Evolutionary conservation across 2,113 vertebrate genomes (phyloP), one percentile per base, ranked within the genome.

Genomic region (Trinectes maculatus): DNA sequence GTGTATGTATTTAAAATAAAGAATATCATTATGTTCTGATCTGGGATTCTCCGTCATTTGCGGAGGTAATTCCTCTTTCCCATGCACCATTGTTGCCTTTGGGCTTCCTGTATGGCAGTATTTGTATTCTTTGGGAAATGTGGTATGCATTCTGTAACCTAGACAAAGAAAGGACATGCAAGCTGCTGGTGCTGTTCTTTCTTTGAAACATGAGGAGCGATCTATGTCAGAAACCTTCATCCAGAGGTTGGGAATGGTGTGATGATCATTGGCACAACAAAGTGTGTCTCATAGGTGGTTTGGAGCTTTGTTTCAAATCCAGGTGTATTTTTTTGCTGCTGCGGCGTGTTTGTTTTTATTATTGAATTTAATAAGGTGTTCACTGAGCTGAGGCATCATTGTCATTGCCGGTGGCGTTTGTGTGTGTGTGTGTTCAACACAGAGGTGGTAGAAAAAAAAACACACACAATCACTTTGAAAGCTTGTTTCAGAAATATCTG

Each of bases 1-100:
- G 89, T 89, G 85, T 60, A 29, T 68, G 56, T 44, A 68, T 84
- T 86, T 83, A 76, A 79, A 89, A 85, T 74, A 82, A 84, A 85
- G 77, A 84, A 85, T 81, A 83, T 82, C 55, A 85, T 85, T 74
- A 84, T 83, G 61, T 76, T 84, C 81, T 84, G 71, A 85, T 74
- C 53, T n/a, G 51, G 67, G 59, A 62, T 83, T 80, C 72, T 83
- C 66, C 82, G 81, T 86, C 84, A 85, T 85, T 87, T 68, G 71
- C 64, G 19, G 52, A 62, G 58, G 74, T 77, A 82, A 82, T 87
- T 81, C 81, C 37, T 83, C 61, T 66, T 70, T 46, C 55, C 58
- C 2, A n/a, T n/a, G 48, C 78, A 80, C 72, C 74, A 79, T n/a
- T 1, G 60, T 54, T 77, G 74, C 85, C 80, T 88, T 48, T 72